Conservation (phyloP, 2,113 vertebrate genomes). For the Microtus pennsylvanicus region DNA sequence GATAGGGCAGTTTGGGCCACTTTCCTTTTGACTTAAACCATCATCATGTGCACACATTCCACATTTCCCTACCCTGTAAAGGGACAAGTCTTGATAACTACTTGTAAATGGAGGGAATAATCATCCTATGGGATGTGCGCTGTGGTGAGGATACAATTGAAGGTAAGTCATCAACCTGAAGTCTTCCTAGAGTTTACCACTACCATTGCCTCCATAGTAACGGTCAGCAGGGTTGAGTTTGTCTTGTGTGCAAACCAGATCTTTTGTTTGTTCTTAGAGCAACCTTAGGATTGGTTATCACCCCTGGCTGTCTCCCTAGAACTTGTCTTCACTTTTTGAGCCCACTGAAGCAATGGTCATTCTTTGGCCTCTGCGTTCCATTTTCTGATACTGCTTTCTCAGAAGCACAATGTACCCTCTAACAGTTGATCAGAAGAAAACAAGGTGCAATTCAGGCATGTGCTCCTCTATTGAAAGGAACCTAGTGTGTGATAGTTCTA, state of each 20-base stretch:
- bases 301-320: neutral
- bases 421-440: neutral
- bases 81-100: neutral
- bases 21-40: too few relatives aligned
- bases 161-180: neutral
- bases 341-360: neutral
- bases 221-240: neutral
- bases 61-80: neutral
- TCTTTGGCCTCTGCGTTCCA: neutral
- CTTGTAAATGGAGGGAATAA: neutral
- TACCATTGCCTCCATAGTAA: too few relatives aligned
- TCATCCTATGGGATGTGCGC: too few relatives aligned
- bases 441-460: neutral
- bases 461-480: too few relatives aligned
- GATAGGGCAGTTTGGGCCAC: accelerated
- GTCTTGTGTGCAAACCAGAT: neutral
- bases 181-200: neutral
- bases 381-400: neutral
- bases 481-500: neutral
- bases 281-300: neutral
- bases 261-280: neutral
- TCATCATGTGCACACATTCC: accelerated
- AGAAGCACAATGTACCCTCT: neutral
- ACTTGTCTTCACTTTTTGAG: neutral
- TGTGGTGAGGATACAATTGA: neutral